Base-by-base conservation (phyloP, 2,888 invertebrate genomes). In the Cephus runcator region DNA sequence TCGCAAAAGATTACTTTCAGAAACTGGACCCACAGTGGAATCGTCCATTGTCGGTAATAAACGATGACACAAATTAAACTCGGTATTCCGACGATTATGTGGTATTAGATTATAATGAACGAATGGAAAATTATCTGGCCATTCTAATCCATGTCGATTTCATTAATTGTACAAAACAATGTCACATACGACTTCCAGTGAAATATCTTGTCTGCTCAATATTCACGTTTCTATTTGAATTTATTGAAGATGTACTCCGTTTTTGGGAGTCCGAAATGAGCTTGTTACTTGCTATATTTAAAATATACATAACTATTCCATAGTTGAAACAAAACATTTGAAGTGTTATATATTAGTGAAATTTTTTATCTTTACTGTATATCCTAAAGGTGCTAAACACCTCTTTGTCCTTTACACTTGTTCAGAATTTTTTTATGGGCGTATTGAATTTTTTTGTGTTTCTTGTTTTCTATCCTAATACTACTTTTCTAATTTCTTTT, bases 1-100 rank as follows among this genome's bases (percentile, higher is more conserved):
- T 79, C 83, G 84, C 31, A 84, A 80, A 73, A 84, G 81, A 34
- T 82, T 85, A 35, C 77, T 81, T 9, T 6, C 82, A 2, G 80
- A 85, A 15, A 69, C 79, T 74, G 79, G 82, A 69, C 79, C 84
- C 12, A 75, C 81, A 1, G 77, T 85, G 73, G 81, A 81, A 33
- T 69, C 84, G 12, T 35, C 81, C 1, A 75, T 76, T 71, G 76
- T 84, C 33, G 76, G 80, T 34, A 83, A 82, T 78, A 81, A 80
- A 71, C 82, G 84, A 83, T 87, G 82, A 85, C 79, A 80, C 69
- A 79, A 76, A 73, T 71, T 71, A 71, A 71, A 71, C 31, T 71
- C 33, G 33, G 71, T 71, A 33, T 71, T 71, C 12, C 31, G 15
- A 71, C 31, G 33, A 31, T 33, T 71, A 33, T 71, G 71, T 56